phyloP scores from a whole-genome alignment of 2,888 invertebrate species.

The Aporophyla nigra region DNA sequence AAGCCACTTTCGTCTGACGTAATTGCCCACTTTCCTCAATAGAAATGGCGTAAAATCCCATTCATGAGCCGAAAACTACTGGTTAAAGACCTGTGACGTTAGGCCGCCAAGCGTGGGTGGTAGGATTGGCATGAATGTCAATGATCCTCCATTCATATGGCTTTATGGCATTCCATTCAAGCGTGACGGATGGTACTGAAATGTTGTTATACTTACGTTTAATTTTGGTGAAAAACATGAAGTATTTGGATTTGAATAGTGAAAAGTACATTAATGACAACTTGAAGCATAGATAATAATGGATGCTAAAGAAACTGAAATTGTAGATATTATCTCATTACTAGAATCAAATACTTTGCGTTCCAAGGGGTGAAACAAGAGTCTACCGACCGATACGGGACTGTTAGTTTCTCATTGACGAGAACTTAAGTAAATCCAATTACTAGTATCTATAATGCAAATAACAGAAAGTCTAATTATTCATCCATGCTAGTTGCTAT shows the following conservation, averaged over 20 bases:
- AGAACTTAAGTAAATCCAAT: neutral
- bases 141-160: slow-evolving; percentile 61
- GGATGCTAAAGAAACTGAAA: neutral
- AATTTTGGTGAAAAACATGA: slow-evolving; percentile 13
- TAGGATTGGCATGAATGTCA: slow-evolving; percentile 70
- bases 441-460: neutral
- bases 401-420: neutral
- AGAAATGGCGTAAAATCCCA: slow-evolving; percentile 53
- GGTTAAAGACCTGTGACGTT: slow-evolving; percentile 72
- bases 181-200: slow-evolving; percentile 46
- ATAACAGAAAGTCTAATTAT: slow-evolving; percentile 3
- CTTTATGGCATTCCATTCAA: slow-evolving; percentile 60
- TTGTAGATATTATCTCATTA: neutral
- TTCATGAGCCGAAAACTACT: slow-evolving; percentile 55
- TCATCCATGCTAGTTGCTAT: neutral
- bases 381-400: neutral
- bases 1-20: slow-evolving; percentile 38
- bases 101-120: slow-evolving; percentile 67
- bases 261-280: neutral
- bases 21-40: slow-evolving; percentile 39
- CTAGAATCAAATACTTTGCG: neutral
- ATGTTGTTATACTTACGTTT: slow-evolving; percentile 39
- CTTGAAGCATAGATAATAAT: neutral
- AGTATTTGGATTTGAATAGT: slow-evolving; percentile 10
- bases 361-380: neutral